phyloP scores from a whole-genome alignment of 2,797 vertebrate species.

The Lerista edwardsae region DNA sequence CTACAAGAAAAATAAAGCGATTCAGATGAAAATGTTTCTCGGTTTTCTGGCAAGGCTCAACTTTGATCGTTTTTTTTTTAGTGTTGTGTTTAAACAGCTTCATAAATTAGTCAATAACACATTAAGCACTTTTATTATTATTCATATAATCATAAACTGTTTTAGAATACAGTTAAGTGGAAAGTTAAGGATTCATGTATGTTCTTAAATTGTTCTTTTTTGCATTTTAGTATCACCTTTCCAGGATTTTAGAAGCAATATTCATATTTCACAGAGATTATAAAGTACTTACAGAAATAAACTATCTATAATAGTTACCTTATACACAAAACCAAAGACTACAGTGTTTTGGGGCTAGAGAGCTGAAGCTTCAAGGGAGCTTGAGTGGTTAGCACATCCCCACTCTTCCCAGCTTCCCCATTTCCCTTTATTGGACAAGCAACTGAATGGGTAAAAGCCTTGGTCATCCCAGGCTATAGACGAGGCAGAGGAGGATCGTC shows the following conservation, averaged over 20 bases:
- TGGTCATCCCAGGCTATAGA: no score
- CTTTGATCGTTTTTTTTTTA: background rate
- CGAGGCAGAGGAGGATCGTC: no score
- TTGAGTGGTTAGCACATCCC: no score
- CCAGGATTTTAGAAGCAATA: background rate
- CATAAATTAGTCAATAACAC: background rate
- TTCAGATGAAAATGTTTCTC: background rate
- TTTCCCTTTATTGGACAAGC: no score
- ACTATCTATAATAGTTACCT: background rate
- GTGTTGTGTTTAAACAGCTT: background rate
- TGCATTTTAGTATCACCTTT: background rate
- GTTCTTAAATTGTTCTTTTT: background rate
- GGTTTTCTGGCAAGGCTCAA: background rate
- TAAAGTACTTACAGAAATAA: background rate
- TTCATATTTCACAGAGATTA: background rate
- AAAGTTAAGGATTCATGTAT: background rate
- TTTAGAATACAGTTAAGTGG: background rate
- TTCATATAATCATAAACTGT: background rate
- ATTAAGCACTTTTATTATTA: background rate
- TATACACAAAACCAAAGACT: background rate
- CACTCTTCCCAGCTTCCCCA: no score
- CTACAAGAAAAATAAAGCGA: background rate
- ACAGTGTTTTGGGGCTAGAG: background rate
- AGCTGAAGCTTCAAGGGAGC: no score
- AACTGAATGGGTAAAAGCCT: no score